Percentiles rank a stretch among this genome's conserved stretches.
These are phyloP conservation scores for Centropyge bicolor DNA, from an alignment of 2,797 vertebrate genomes.

Conservation along the genomic window DNA sequence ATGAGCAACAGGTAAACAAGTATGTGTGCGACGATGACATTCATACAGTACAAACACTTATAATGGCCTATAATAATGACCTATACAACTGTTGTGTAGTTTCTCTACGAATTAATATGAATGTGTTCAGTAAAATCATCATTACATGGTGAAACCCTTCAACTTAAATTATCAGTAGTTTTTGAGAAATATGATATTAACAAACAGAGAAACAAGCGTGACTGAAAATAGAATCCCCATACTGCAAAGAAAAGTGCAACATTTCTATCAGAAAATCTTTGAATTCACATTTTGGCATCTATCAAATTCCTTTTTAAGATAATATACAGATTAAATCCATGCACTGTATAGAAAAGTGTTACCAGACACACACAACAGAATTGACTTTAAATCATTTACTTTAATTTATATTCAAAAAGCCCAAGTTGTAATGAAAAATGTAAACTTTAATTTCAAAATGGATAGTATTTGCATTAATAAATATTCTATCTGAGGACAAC, in stretches of 20 bases:
- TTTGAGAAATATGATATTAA: not conserved
- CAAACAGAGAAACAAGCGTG: not conserved
- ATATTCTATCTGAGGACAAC: not conserved
- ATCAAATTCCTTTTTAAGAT: not conserved
- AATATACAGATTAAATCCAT: not conserved
- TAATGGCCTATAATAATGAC: not conserved
- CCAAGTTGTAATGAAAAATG: not conserved
- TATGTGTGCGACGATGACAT: constrained; percentile 17
- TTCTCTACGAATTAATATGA: not conserved
- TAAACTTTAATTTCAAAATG: not conserved
- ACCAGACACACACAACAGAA: not conserved
- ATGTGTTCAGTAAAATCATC: not conserved
- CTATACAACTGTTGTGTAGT: not conserved
- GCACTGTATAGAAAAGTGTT: not conserved
- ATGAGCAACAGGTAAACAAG: constrained; percentile 48
- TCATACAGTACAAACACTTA: constrained; percentile 13
- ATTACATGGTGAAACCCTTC: not conserved
- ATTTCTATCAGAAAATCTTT: constrained; percentile 1
- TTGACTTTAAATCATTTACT: not conserved
- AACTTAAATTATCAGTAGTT: not conserved
- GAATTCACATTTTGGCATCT: not conserved
- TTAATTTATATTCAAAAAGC: not conserved
- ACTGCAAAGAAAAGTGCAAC: not conserved
- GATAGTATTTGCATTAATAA: not conserved
- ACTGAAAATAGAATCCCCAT: not conserved